phyloP scores from a whole-genome alignment of 2,797 vertebrate genomes.

The Scolopax rusticola region DNA sequence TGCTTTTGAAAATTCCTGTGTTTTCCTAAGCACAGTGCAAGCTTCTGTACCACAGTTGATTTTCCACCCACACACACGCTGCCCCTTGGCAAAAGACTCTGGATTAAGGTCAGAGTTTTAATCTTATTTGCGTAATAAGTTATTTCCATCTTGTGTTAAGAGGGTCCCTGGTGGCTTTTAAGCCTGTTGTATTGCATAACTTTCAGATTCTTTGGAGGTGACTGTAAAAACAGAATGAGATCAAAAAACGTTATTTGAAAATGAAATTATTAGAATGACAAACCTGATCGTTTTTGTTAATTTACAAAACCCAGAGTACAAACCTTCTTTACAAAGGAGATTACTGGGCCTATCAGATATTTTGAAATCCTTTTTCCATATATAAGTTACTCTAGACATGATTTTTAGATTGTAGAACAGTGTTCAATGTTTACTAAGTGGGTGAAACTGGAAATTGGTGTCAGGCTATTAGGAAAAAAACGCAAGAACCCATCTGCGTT shows the following conservation, averaged over 20 bases:
- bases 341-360: not conserved
- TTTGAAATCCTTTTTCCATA: too few species aligned
- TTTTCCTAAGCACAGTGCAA: not conserved
- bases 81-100: slow-evolving; percentile 37
- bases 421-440: not conserved
- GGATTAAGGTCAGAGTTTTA: slow-evolving; percentile 54
- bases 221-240: slow-evolving; percentile 43
- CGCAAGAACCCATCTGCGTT: not conserved
- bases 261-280: not conserved
- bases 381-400: not conserved
- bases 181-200: slow-evolving; percentile 39
- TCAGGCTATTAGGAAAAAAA: not conserved
- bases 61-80: not conserved
- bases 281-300: not conserved
- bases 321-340: not conserved
- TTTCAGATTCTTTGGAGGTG: slow-evolving; percentile 58
- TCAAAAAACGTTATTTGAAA: slow-evolving; percentile 30
- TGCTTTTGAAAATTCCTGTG: not conserved
- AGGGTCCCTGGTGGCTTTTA: slow-evolving; percentile 37
- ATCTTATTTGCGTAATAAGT: slow-evolving; percentile 48
- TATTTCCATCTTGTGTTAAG: slow-evolving; percentile 44
- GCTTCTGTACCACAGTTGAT: not conserved
- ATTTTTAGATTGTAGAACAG: not conserved
- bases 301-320: not conserved
- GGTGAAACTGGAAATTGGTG: not conserved